Base-by-base conservation (phyloP, 2,797 vertebrate genomes). In the Lemur catta region DNA sequence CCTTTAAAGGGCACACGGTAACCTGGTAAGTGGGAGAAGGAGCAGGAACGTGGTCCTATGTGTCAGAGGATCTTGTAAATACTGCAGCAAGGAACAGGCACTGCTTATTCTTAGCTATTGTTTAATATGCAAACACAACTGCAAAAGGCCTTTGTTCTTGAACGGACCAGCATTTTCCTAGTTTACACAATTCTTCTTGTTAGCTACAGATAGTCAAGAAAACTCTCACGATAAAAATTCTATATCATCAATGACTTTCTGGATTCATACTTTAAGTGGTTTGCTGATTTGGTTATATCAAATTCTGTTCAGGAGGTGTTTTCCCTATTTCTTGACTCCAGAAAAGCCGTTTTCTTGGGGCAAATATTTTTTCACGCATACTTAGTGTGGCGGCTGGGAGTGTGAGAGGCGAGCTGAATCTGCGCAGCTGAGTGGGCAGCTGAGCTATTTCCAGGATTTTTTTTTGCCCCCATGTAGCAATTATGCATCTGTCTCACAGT, bases 101-200 rank as follows among this genome's bases (percentile, higher is more conserved):
- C 78, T 17, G 26, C 74, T 96, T 95, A 72, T 75, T 95, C 67
- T 92, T 67, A 50, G 28, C 55, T 65, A 46, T 81, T 95, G 69
- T 95, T 97, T 84, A 92, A 97, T 96, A 95, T 15, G 57, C 84
- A 97, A 97, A 95, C 89, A 93, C n/a, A 75, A 90, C n/a, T 38
- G 72, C 92, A 55, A 52, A 74, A 67, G 84, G 41, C 74, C 80
- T 97, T 97, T 96, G 88, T 95, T 97, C 84, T 94, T 50, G n/a
- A 96, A 61, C 2, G 8, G 80, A 82, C 33, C 15, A 4, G 33
- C 22, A 57, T 84, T 93, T 85, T 91, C 80, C 85, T 89, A 92
- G 72, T 97, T 97, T 89, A 91, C 43, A 75, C 41, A 97, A 52
- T 72, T 86, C 84, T 93, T 89, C 89, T 63, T 63, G 71, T 94